phyloP scores from a whole-genome alignment of 2,888 invertebrate genomes.

The Anaspis maculata region DNA sequence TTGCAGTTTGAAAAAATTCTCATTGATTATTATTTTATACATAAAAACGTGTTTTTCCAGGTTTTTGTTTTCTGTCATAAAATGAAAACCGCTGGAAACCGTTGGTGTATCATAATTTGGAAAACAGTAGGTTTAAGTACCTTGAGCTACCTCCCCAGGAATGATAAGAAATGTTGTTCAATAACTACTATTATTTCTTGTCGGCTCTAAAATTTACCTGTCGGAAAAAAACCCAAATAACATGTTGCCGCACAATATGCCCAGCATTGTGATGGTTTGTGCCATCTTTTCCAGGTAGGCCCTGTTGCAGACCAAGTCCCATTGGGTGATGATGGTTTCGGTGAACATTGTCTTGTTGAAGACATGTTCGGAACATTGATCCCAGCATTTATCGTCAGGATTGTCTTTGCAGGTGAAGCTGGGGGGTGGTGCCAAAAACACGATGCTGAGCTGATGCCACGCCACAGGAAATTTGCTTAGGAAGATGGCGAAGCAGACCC shows the following conservation, averaged over 20 bases:
- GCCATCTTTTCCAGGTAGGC: conserved; percentile 62
- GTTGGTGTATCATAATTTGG: too few species aligned
- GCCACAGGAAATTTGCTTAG: conserved; percentile 70
- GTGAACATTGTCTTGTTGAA: conserved; percentile 59
- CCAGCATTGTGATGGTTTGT: conserved; percentile 70
- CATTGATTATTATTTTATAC: too few species aligned
- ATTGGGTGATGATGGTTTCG: conserved; percentile 68
- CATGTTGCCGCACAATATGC: conserved; percentile 67
- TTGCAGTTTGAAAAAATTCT: too few species aligned
- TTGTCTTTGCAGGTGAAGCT: conserved; percentile 42
- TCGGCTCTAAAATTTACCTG: too few species aligned
- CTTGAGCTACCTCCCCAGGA: too few species aligned
- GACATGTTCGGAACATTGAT: conserved; percentile 48
- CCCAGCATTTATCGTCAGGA: conserved; percentile 46
- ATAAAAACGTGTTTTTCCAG: too few species aligned
- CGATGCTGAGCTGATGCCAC: conserved; percentile 72
- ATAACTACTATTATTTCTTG: too few species aligned
- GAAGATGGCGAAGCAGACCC: conserved; percentile 60
- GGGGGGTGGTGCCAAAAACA: conserved; percentile 65
- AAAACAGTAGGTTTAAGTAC: too few species aligned
- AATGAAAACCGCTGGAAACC: too few species aligned
- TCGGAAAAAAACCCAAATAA: conserved; percentile 69
- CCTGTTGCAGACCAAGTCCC: conserved; percentile 63
- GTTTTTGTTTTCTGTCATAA: too few species aligned
- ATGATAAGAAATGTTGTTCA: too few species aligned